Evolutionary conservation across 2,888 invertebrate genomes (phyloP).

Genomic region (Aspidapion aeneum): DNA sequence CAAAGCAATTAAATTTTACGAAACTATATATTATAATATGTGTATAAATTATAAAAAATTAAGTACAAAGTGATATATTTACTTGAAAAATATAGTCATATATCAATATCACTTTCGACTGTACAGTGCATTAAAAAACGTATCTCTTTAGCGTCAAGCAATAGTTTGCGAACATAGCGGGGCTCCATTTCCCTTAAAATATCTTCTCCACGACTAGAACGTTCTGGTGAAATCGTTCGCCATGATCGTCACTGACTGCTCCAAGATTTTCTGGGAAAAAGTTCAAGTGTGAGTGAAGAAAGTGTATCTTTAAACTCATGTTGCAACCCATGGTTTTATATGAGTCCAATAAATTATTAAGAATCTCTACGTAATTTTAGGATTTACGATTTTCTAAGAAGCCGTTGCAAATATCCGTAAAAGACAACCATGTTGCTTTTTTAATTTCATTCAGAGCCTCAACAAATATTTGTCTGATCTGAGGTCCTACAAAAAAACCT

Average conservation of each 20-base stretch:
- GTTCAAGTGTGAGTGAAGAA: no score
- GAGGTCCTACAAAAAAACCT: conserved; percentile 32
- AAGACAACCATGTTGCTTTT: no score
- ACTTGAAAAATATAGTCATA: neutral
- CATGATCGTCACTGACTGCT: neutral
- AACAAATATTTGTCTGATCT: conserved; percentile 31
- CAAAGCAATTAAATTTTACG: neutral
- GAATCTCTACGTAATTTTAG: neutral
- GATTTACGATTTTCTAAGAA: neutral
- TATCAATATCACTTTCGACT: neutral
- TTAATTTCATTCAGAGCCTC: no score
- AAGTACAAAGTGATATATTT: neutral
- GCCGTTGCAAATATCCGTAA: neutral
- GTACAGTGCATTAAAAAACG: neutral
- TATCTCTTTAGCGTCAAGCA: neutral
- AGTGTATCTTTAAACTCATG: no score
- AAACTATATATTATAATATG: neutral
- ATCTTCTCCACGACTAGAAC: no score
- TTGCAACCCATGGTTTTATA: neutral
- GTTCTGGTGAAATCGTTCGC: neutral
- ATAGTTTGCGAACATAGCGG: neutral
- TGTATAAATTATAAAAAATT: neutral
- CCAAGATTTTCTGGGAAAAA: neutral
- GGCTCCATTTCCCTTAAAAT: neutral
- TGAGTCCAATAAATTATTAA: neutral